Evolutionary conservation across 2,113 vertebrate genomes (phyloP), one percentile per base, ranked within the genome.

Genomic region (Rafetus swinhoei): DNA sequence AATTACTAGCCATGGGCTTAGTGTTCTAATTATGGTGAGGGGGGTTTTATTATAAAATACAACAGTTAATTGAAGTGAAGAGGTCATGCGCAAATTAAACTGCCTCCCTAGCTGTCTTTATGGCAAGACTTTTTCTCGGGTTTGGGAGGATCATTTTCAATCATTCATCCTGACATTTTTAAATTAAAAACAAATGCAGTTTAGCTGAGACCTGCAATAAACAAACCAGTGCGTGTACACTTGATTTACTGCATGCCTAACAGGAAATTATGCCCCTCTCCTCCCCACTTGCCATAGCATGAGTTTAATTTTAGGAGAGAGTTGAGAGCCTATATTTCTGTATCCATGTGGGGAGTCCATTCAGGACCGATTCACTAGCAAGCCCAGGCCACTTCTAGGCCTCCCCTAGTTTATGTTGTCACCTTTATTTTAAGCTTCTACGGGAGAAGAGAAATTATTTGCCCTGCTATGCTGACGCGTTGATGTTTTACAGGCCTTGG

Each of bases 401-500:
- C 76, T 79, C 82, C n/a, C 82, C 89, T 0, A 0, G 56, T 83
- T 60, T 3, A 3, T 54, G 7, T 88, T 57, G 52, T 85, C 84
- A 6, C 4, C 79, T 76, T 52, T 0, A 0, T 11, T 24, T n/a
- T 55, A 14, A 57, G 29, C 0, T 1, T 57, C 87, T 4, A 32
- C 35, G 1, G 90, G 86, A 93, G 85, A 35, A 4, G 3, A 35
- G 5, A 1, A 4, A 45, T 45, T 45, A 65, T 84, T 72, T 0
- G 0, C 53, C 72, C 35, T 0, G 11, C 60, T 79, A 74, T 60
- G 27, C 74, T 1, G 0, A 4, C 0, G 10, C 0, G 1, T 21
- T 95, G 55, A 55, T 69, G 7, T 80, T 93, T 94, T 91, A 5
- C 96, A 99, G 99, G 99, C 99, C 90, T 97, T 99, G 98, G 99